Base-by-base conservation (phyloP, 1,140 invertebrate species). In the Drosophila quadrilineata region DNA sequence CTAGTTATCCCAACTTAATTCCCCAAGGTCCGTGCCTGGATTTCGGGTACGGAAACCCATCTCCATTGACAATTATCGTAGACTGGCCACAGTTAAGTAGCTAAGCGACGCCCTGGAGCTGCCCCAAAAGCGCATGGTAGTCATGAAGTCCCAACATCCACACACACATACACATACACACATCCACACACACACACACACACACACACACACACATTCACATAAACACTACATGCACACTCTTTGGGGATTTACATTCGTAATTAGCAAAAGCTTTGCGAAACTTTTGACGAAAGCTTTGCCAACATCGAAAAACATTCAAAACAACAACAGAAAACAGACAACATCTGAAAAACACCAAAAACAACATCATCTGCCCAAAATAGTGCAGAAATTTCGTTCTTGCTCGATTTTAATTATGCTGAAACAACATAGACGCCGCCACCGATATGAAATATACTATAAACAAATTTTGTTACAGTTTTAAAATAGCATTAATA, bases 221-320 rank as follows among this genome's bases (percentile, higher is more conserved):
- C 6, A n/a, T 4, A 14, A 2, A 36, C 12, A 36, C 33, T 8
- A 38, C 35, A 38, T 8, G 33, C 33, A 19, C 49, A 62, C 56
- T 33, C 52, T 57, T 28, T 63, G 57, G 73, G 79, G 79, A 85
- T 86, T 85, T 85, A 85, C 79, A 85, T 85, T 85, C 75, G 79
- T 79, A 85, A 85, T 85, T 85, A 75, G 80, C 73, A 79, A 75
- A n/a, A 82, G 71, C 77, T 85, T 85, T 65, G 62, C 57, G 19
- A 71, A 85, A 85, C 66, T 86, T n/a, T 85, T 85, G 79, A 85
- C 73, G 74, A 85, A 71, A 56, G 63, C 62, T 54, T 66, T 68
- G 24, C 22, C 48, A 52, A 49, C 40, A 70, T 53, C 31, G 33
- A 54, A 54, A n/a, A 71, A 52, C 45, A 67, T 29, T 48, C 36